Conservation (phyloP, 2,888 invertebrate genomes). For the Oasisia sp. region DNA sequence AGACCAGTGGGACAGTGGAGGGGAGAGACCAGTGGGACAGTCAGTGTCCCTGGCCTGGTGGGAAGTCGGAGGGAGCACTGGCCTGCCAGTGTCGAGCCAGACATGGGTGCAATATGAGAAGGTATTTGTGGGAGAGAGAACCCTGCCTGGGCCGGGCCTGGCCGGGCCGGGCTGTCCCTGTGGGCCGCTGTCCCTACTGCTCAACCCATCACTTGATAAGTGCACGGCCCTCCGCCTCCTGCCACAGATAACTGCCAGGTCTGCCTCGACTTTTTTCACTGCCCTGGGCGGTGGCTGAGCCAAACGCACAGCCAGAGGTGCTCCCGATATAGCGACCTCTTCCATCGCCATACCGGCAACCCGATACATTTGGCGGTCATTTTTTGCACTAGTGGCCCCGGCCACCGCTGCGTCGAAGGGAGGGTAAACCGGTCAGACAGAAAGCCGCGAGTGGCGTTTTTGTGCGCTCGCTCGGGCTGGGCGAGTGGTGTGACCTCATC, state of each 20-base stretch:
- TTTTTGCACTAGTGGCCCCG: not conserved
- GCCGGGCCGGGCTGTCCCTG: not conserved
- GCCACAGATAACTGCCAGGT: constrained; percentile 13
- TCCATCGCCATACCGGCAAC: not conserved
- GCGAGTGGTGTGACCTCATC: not conserved
- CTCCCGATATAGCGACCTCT: constrained; percentile 17
- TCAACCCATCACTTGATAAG: constrained; percentile 17
- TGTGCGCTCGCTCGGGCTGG: not conserved
- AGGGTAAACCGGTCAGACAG: constrained; percentile 17
- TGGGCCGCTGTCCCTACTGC: not conserved
- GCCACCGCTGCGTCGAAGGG: not conserved
- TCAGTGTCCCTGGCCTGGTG: not conserved
- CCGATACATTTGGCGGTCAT: constrained; percentile 13
- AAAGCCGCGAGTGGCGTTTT: not conserved
- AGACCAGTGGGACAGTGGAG: no score
- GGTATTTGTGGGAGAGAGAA: not conserved
- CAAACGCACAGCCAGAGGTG: constrained; percentile 3
- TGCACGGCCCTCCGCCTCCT: not conserved
- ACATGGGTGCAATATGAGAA: constrained; percentile 17
- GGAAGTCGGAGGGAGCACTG: not conserved
- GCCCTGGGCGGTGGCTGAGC: constrained; percentile 17
- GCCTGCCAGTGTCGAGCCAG: not conserved
- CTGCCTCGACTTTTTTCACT: not conserved
- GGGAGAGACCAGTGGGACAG: not conserved
- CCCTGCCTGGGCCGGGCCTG: constrained; percentile 17